phyloP scores from a whole-genome alignment of 2,113 vertebrate species.

The Corvus cornix region DNA sequence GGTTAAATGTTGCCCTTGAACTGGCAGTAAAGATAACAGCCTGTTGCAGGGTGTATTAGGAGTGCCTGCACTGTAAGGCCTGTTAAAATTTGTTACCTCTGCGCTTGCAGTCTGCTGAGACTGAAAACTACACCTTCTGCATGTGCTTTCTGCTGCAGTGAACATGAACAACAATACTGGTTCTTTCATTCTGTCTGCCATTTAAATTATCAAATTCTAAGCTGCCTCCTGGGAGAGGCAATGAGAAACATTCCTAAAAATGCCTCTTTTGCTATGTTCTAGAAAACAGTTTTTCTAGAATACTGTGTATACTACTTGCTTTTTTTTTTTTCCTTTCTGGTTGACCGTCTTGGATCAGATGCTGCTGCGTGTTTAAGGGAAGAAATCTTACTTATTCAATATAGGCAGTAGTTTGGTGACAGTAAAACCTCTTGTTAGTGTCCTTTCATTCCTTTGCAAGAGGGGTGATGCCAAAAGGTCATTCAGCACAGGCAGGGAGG shows the following conservation, averaged over 20 bases:
- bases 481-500: not conserved
- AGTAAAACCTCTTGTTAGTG: not conserved
- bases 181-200: not conserved
- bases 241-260: not conserved
- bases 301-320: not conserved
- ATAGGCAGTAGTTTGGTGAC: not conserved
- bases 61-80: not conserved
- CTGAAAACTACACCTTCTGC: not conserved
- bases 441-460: not conserved
- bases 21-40: not conserved
- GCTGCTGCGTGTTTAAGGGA: not conserved
- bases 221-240: not conserved
- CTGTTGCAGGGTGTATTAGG: not conserved
- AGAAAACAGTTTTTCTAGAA: not conserved
- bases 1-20: not conserved
- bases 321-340: accelerated
- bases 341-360: not conserved
- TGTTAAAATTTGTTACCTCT: not conserved
- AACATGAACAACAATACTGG: not conserved
- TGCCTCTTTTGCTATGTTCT: not conserved
- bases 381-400: not conserved
- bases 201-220: not conserved
- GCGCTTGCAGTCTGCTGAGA: not conserved
- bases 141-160: not conserved
- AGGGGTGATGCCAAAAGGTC: not conserved